Conservation (phyloP, 2,888 invertebrate species). For the Furcula furcula region DNA sequence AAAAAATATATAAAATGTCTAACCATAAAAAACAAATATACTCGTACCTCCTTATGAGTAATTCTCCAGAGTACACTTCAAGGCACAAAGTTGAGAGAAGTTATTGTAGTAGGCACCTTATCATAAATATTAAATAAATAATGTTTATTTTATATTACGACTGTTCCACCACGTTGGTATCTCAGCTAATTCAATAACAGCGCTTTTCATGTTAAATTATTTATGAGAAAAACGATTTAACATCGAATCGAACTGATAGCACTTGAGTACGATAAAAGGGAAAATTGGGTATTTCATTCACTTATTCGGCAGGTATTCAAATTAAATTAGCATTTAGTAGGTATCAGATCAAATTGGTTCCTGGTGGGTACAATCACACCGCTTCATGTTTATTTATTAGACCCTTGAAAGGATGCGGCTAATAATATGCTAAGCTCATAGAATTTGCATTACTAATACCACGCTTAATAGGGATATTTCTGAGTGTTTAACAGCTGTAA, state of each 20-base stretch:
- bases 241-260: slow-evolving; percentile 20
- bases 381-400: slow-evolving; percentile 73
- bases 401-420: slow-evolving; percentile 59
- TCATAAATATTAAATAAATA: no score
- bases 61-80: no score
- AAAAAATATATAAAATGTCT: no score
- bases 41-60: no score
- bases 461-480: slow-evolving; percentile 34
- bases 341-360: slow-evolving; percentile 60
- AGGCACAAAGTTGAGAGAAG: no score
- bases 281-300: slow-evolving; percentile 41
- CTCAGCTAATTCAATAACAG: background rate
- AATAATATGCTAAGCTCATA: slow-evolving; percentile 61
- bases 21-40: no score
- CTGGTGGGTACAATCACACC: slow-evolving; percentile 48
- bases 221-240: no score
- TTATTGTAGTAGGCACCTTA: no score
- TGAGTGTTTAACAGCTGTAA: slow-evolving; percentile 16
- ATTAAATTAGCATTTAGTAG: slow-evolving; percentile 67
- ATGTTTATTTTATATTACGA: no score
- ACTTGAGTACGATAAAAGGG: slow-evolving; percentile 36
- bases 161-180: no score
- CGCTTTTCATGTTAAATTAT: slow-evolving; percentile 8
- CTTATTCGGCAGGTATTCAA: slow-evolving; percentile 40
- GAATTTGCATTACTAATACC: slow-evolving; percentile 63